Evolutionary conservation across 2,113 vertebrate genomes (phyloP).

Genomic region (Cygnus atratus): DNA sequence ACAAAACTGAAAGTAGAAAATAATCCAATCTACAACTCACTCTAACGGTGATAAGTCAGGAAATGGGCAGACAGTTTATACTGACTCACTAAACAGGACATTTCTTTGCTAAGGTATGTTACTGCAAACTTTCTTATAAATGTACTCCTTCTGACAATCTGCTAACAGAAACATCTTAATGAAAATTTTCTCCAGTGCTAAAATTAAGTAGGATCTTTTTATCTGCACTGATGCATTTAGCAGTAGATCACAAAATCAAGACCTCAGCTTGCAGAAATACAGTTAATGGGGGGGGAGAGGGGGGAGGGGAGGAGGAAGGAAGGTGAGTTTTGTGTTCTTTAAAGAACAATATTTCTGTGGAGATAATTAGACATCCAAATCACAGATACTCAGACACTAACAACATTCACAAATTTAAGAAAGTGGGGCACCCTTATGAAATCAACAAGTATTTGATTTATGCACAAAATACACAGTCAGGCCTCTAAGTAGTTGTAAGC

Average conservation of each 20-base stretch:
- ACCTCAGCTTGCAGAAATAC: not conserved
- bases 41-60: not conserved
- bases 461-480: not conserved
- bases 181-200: conserved; percentile 33
- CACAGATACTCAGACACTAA: not conserved
- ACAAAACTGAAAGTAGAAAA: not conserved
- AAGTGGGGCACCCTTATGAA: not conserved
- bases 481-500: not conserved
- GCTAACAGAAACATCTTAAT: not conserved
- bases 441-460: not conserved
- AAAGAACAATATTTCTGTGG: not conserved
- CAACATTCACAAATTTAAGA: not conserved
- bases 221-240: not conserved
- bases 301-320: not conserved
- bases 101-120: not conserved
- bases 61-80: not conserved
- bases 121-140: not conserved
- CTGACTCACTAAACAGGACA: not conserved
- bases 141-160: not conserved
- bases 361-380: not conserved
- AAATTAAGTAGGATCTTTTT: conserved; percentile 5
- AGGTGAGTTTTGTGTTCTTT: not conserved
- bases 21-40: not conserved
- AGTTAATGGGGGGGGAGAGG: not conserved
- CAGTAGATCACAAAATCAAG: not conserved